Base-by-base conservation (phyloP, 1,140 invertebrate species). In the Drosophila chauvacae region DNA sequence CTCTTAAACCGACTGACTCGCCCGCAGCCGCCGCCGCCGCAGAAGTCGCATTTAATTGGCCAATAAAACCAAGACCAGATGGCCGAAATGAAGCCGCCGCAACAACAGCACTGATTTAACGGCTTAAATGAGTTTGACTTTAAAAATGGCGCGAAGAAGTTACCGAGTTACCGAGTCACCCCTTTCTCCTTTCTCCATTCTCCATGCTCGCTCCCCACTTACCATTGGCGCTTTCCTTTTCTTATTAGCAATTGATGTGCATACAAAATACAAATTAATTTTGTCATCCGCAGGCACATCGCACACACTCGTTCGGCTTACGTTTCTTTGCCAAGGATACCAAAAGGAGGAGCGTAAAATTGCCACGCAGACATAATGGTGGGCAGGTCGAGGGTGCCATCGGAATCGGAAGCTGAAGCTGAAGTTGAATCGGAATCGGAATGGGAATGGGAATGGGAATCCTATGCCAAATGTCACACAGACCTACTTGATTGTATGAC, bases 211-310 rank as follows among this genome's bases (percentile, higher is more conserved):
- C 33, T 3, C 33, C 10, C 23, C 18, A 16, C 39, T 53, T 53
- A 7, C 18, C 23, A 23, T 33, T 35, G 26, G 16, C 33, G 30
- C 33, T 33, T 58, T 35, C 20, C 50, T 26, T 35, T 73, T 74
- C 71, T 55, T 74, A 69, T 77, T 61, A 61, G 50, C 53, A 77
- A 73, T 73, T 72, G 70, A 73, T 73, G 70, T 73, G 70, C 70
- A 73, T 72, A 73, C 70, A 73, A 73, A 77, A 77, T 77, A 77
- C 50, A 77, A 77, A 77, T 77, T 77, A 77, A 77, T 77, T 77
- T 77, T 77, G 74, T 77, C 74, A 77, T 69, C 44, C 64, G 37
- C 76, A 78, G 74, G 72, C 71, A 60, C 71, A 60, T 45, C 53
- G 13, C 35, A 35, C 26, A 39, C 64, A 59, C 44, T 33, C 20